These are phyloP conservation scores for Staurois parvus DNA, from an alignment of 2,797 vertebrate genomes.

Conservation along the genomic window DNA sequence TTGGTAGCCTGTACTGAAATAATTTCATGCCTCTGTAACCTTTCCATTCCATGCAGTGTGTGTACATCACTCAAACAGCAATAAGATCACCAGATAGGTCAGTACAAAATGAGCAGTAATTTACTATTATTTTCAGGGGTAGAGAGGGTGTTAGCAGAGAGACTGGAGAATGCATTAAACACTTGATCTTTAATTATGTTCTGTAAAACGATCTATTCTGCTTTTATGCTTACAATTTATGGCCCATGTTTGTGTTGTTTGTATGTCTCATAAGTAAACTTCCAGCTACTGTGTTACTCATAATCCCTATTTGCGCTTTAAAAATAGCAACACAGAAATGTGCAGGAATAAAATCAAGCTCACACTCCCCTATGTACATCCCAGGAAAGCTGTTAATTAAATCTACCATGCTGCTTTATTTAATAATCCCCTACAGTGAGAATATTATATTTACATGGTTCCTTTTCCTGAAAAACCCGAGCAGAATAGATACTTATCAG, in stretches of 20 bases:
- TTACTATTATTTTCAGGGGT: neutral
- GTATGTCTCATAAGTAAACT: neutral
- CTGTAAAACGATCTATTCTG: neutral
- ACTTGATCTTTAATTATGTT: neutral
- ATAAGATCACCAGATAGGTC: neutral
- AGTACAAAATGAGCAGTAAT: neutral
- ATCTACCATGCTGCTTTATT: slow-evolving; percentile 44
- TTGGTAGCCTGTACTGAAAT: slow-evolving; percentile 4
- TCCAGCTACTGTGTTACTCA: slow-evolving; percentile 21
- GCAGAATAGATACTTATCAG: slow-evolving; percentile 9
- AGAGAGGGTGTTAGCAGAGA: neutral
- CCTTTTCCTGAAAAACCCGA: neutral
- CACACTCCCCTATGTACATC: slow-evolving; percentile 14
- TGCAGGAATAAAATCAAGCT: slow-evolving; percentile 24
- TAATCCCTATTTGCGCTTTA: slow-evolving; percentile 10
- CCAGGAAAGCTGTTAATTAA: slow-evolving; percentile 45
- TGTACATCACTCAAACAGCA: neutral
- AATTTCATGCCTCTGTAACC: slow-evolving; percentile 9
- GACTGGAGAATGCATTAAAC: neutral
- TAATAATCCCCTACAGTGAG: slow-evolving; percentile 42
- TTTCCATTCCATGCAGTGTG: neutral
- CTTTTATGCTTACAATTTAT: slow-evolving; percentile 2
- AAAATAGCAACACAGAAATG: slow-evolving; percentile 24
- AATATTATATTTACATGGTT: slow-evolving; percentile 36
- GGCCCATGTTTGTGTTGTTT: neutral